Evolutionary conservation across 2,888 invertebrate genomes (phyloP).

Genomic region (Platycheirus albimanus): DNA sequence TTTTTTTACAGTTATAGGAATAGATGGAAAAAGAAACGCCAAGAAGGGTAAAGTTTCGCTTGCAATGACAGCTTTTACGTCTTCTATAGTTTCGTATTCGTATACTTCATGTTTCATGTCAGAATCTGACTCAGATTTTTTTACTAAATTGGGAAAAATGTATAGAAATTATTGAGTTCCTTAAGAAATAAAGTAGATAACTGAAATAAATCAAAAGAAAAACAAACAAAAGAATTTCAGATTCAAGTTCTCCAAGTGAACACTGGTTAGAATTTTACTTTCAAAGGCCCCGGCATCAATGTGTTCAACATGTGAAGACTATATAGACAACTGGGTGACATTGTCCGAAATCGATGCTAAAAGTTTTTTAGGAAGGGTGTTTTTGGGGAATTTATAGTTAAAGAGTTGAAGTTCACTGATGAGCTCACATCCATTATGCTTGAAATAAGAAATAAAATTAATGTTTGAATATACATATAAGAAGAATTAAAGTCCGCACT

Average conservation of each 20-base stretch:
- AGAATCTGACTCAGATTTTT: no score
- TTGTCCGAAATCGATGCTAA: slow-evolving; percentile 75
- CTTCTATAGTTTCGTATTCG: no score
- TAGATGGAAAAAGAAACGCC: no score
- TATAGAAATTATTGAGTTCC: no score
- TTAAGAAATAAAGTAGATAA: no score
- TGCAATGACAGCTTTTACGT: no score
- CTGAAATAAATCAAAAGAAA: no score
- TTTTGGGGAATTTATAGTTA: slow-evolving; percentile 76
- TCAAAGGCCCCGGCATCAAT: slow-evolving; percentile 77
- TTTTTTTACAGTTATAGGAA: no score
- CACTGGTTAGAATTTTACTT: slow-evolving; percentile 71
- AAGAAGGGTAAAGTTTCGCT: no score
- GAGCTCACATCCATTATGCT: slow-evolving; percentile 68
- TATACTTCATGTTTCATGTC: no score
- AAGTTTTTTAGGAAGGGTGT: slow-evolving; percentile 75
- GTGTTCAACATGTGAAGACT: slow-evolving; percentile 74
- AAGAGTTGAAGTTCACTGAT: slow-evolving; percentile 77
- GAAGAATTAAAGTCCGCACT: slow-evolving; percentile 7
- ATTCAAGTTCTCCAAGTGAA: slow-evolving; percentile 76
- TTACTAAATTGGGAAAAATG: no score
- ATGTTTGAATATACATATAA: background rate
- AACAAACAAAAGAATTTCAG: slow-evolving; percentile 74
- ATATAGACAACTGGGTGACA: slow-evolving; percentile 75
- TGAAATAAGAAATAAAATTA: background rate